These are phyloP conservation scores for Salvelinus sp. DNA, from an alignment of 2,113 vertebrate genomes.

Conservation along the genomic window DNA sequence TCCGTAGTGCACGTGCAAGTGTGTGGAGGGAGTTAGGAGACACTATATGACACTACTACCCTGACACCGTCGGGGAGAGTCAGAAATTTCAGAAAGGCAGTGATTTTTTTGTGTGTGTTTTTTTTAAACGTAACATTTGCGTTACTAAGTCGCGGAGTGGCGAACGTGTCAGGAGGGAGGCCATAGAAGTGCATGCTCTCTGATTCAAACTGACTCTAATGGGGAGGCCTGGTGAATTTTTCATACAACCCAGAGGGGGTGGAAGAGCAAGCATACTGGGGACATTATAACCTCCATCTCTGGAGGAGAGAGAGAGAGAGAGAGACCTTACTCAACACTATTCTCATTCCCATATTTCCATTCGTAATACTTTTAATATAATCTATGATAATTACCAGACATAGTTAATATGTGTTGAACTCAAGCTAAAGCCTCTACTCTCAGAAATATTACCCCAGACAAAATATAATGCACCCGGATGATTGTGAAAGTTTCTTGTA, in stretches of 20 bases:
- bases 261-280: constrained; percentile 49
- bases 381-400: no score
- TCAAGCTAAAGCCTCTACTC: no score
- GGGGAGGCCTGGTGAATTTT: constrained; percentile 79
- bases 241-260: constrained; percentile 77
- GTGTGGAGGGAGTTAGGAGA: background rate
- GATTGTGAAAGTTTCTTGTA: no score
- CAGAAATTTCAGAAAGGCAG: background rate
- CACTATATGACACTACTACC: background rate
- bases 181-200: constrained; percentile 46
- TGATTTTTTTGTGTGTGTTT: constrained; percentile 9
- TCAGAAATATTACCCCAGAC: no score
- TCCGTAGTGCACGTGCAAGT: background rate
- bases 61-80: background rate
- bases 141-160: constrained; percentile 52
- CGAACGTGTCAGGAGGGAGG: constrained; percentile 51
- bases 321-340: background rate
- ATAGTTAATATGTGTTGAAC: no score
- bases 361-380: no score
- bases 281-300: constrained; percentile 49
- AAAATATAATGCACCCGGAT: no score
- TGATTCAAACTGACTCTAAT: constrained; percentile 80
- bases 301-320: constrained; percentile 21
- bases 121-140: constrained; percentile 63
- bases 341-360: no score